Conservation (phyloP, 2,797 vertebrate species). For the Microctenopoma stevenorrisi region DNA sequence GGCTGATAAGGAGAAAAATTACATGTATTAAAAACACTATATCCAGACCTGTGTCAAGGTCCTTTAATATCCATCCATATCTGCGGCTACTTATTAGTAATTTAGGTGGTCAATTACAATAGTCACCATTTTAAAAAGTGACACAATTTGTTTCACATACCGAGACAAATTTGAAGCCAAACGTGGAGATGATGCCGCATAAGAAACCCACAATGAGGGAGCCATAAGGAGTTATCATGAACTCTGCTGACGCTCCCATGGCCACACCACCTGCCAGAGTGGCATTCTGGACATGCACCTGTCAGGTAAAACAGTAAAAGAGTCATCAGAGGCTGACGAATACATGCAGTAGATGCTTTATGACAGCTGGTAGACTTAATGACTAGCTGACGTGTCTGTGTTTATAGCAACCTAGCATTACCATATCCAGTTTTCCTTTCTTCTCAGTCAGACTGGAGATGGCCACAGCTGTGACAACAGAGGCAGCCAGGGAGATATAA, state of each 20-base stretch:
- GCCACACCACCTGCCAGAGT: constrained; percentile 93
- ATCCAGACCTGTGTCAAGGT: too few species aligned
- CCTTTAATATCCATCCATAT: too few species aligned
- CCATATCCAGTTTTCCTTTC: constrained; percentile 95
- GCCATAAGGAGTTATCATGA: constrained; percentile 93
- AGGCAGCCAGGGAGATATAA: constrained; percentile 88
- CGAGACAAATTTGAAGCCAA: constrained; percentile 89
- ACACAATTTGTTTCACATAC: constrained; percentile 67
- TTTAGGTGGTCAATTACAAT: too few species aligned
- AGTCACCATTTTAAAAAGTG: background rate
- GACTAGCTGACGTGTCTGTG: background rate
- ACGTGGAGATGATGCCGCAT: constrained; percentile 89
- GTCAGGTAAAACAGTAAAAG: constrained; percentile 23
- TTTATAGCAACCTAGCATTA: constrained; percentile 52
- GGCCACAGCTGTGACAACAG: constrained; percentile 89
- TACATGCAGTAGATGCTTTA: background rate
- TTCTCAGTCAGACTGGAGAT: constrained; percentile 91
- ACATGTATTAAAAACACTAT: background rate
- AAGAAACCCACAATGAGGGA: constrained; percentile 91
- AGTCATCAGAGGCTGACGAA: constrained; percentile 7
- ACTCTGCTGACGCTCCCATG: constrained; percentile 93
- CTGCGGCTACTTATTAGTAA: too few species aligned
- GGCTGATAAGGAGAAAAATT: constrained; percentile 82
- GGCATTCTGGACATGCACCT: constrained; percentile 98
- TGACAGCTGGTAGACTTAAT: background rate